These are phyloP conservation scores for Abrostola triplasia DNA, from an alignment of 2,888 invertebrate species.

Conservation along the genomic window DNA sequence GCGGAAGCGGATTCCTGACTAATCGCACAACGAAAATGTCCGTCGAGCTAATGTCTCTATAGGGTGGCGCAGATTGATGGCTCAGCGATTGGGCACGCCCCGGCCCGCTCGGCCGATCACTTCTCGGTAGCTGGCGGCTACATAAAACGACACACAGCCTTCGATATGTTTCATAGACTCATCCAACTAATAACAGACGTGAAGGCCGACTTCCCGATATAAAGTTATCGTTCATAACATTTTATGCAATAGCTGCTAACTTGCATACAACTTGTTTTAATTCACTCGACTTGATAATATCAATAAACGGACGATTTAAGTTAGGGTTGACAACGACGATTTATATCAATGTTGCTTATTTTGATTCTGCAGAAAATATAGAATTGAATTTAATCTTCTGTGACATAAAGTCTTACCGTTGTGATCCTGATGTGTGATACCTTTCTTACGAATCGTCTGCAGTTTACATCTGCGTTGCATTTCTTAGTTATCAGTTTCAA, in stretches of 20 bases:
- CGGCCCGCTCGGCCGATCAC: constrained; percentile 31
- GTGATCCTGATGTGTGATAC: background rate
- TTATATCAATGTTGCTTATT: too few relatives aligned
- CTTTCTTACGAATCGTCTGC: background rate
- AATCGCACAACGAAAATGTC: constrained; percentile 71
- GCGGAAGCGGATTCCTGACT: constrained; percentile 76
- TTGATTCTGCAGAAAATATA: too few relatives aligned
- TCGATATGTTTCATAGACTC: constrained; percentile 46
- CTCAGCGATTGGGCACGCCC: constrained; percentile 77
- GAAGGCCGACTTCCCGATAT: constrained; percentile 33
- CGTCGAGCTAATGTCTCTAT: constrained; percentile 77
- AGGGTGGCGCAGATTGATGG: constrained; percentile 78
- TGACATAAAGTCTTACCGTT: too few relatives aligned
- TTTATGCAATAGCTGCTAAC: constrained; percentile 12
- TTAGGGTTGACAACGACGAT: too few relatives aligned
- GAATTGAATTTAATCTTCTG: too few relatives aligned
- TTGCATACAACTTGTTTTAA: constrained; percentile 2
- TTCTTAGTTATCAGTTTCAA: background rate
- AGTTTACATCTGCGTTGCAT: background rate
- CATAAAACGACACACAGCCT: constrained; percentile 63
- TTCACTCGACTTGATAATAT: background rate
- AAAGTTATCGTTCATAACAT: constrained; percentile 22
- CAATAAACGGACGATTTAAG: too few relatives aligned
- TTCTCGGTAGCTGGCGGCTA: constrained; percentile 76
- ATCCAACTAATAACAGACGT: constrained; percentile 22